These are phyloP conservation scores for Drosophila pegasa DNA, from an alignment of 2,888 invertebrate genomes.

Conservation along the genomic window DNA sequence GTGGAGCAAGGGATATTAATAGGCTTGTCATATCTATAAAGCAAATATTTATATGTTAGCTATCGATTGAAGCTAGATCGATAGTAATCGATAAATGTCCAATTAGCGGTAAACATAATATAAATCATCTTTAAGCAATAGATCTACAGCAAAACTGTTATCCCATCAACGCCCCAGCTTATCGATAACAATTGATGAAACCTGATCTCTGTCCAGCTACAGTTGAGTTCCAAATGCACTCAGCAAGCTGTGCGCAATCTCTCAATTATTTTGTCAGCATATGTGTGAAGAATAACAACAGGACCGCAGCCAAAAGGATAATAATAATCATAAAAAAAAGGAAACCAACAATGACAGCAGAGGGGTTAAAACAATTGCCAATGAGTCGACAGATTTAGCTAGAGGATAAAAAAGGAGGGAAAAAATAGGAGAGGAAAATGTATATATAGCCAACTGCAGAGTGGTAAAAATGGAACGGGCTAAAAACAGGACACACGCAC, in stretches of 20 bases:
- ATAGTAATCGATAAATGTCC: neutral
- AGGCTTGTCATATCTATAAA: too few relatives aligned
- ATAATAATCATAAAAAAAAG: slow-evolving; percentile 65
- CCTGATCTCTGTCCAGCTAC: neutral
- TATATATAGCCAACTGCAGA: slow-evolving; percentile 42
- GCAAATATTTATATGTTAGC: neutral
- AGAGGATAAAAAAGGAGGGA: slow-evolving; percentile 19
- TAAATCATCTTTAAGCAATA: too few relatives aligned
- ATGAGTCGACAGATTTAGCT: slow-evolving; percentile 67
- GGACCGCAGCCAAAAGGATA: slow-evolving; percentile 61
- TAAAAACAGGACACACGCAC: slow-evolving; percentile 37
- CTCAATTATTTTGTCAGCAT: slow-evolving; percentile 76
- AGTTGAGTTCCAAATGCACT: slow-evolving; percentile 1
- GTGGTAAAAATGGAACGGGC: slow-evolving; percentile 32
- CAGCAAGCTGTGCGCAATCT: slow-evolving; percentile 30
- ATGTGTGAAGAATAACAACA: slow-evolving; percentile 72
- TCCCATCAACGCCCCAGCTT: neutral
- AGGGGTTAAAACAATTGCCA: slow-evolving; percentile 71
- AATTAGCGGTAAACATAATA: neutral
- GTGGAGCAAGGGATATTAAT: too few relatives aligned
- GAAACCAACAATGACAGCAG: neutral
- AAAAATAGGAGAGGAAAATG: slow-evolving; percentile 26
- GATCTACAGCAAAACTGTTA: neutral
- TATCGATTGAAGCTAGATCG: neutral
- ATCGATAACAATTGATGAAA: slow-evolving; percentile 23